Evolutionary conservation across 2,113 vertebrate species (phyloP).

Genomic region (Gymnarchus niloticus): DNA sequence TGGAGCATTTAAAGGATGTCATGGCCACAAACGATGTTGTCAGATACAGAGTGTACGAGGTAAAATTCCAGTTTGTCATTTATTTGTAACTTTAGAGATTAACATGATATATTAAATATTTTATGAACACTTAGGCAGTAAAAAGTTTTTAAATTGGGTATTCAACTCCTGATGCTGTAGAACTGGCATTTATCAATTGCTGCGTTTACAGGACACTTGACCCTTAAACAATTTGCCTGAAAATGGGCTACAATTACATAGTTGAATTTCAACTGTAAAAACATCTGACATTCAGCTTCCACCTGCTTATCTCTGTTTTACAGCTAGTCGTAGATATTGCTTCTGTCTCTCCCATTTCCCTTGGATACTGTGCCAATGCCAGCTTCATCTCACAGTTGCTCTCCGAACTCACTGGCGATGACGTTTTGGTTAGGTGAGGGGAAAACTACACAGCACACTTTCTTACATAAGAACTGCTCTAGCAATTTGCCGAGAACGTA

Average conservation of each 20-base stretch:
- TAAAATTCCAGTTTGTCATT: constrained; percentile 37
- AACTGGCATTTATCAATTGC: neutral
- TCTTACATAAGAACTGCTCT: neutral
- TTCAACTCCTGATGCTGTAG: neutral
- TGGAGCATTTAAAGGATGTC: constrained; percentile 76
- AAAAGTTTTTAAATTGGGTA: neutral
- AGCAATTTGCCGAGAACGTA: neutral
- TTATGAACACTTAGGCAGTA: neutral
- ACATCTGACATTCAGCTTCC: neutral
- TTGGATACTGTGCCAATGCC: constrained; percentile 77
- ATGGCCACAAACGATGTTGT: constrained; percentile 79
- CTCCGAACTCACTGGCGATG: constrained; percentile 83
- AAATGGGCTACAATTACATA: neutral
- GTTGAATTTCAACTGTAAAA: neutral
- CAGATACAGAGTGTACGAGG: constrained; percentile 92
- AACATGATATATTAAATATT: neutral
- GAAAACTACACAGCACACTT: neutral
- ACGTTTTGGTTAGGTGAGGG: constrained; percentile 82
- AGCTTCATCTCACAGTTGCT: constrained; percentile 77
- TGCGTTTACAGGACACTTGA: too few relatives aligned
- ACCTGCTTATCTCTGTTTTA: constrained; percentile 26
- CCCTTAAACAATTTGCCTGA: neutral
- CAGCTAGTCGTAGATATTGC: constrained; percentile 84
- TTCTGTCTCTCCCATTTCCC: constrained; percentile 72
- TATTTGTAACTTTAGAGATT: neutral